Percentiles rank a stretch among this genome's conserved stretches.
phyloP scores from a whole-genome alignment of 1,140 invertebrate species.

The Bombus superbus region DNA sequence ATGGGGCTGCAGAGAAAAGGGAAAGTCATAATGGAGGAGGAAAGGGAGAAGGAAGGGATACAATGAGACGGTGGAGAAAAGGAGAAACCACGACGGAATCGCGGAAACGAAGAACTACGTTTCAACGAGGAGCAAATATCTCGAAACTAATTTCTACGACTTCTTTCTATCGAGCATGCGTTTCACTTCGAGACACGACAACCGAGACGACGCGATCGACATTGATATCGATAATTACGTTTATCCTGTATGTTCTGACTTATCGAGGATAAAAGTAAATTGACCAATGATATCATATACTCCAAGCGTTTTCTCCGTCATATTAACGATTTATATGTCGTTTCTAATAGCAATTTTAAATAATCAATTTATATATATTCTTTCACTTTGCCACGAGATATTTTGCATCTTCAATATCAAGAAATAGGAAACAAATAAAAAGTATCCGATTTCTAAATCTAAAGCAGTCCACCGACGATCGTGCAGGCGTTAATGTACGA shows the following conservation, averaged over 20 bases:
- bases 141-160: slow-evolving; percentile 17
- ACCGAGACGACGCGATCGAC: not conserved
- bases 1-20: slow-evolving; percentile 1
- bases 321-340: too few relatives aligned
- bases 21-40: slow-evolving; percentile 9
- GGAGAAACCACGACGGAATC: slow-evolving; percentile 1
- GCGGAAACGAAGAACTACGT: slow-evolving; percentile 7
- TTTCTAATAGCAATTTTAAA: too few relatives aligned
- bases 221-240: not conserved
- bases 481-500: too few relatives aligned
- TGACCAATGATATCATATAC: not conserved
- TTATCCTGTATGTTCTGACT: not conserved
- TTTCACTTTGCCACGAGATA: too few relatives aligned
- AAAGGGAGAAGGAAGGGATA: not conserved
- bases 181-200: not conserved
- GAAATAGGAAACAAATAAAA: too few relatives aligned
- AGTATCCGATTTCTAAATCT: too few relatives aligned
- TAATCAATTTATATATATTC: too few relatives aligned
- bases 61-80: not conserved
- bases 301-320: too few relatives aligned
- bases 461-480: too few relatives aligned
- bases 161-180: not conserved
- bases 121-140: slow-evolving; percentile 12
- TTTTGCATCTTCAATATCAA: too few relatives aligned
- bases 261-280: not conserved